phyloP scores from a whole-genome alignment of 2,888 invertebrate species.

The Rhopalosiphum nymphaeae region DNA sequence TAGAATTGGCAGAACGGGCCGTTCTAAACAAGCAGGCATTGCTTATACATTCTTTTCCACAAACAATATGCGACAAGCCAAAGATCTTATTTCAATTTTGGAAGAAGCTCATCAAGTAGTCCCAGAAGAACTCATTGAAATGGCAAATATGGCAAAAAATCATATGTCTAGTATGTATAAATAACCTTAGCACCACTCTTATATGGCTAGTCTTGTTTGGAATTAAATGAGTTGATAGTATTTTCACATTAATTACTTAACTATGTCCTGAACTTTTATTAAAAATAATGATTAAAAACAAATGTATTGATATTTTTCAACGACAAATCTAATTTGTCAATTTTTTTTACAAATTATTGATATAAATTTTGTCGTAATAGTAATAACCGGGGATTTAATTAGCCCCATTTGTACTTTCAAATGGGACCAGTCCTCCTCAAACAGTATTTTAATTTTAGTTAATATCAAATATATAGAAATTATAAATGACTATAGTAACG shows the following conservation, averaged over 20 bases:
- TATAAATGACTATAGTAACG: not conserved
- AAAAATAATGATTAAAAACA: not conserved
- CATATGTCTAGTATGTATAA: slow-evolving; percentile 60
- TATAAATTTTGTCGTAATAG: not conserved
- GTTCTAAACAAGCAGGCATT: slow-evolving; percentile 92
- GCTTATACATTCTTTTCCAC: slow-evolving; percentile 97
- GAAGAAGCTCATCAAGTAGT: slow-evolving; percentile 93
- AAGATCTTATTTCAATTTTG: slow-evolving; percentile 90
- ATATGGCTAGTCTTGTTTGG: not conserved
- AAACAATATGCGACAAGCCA: slow-evolving; percentile 90
- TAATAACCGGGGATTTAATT: slow-evolving; percentile 52
- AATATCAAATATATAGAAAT: not conserved
- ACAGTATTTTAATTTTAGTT: not conserved
- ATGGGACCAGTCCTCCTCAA: slow-evolving; percentile 49
- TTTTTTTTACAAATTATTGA: not conserved
- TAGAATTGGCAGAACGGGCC: slow-evolving; percentile 93
- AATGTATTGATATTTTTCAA: not conserved
- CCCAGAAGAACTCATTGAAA: slow-evolving; percentile 83
- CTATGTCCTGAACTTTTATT: not conserved
- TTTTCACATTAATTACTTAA: not conserved
- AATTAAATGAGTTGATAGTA: not conserved
- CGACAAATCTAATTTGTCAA: slow-evolving; percentile 15
- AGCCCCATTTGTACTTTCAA: slow-evolving; percentile 46
- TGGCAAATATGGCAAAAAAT: slow-evolving; percentile 75
- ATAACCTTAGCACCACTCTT: not conserved